Evolutionary conservation across 2,797 vertebrate species (phyloP), one percentile per base, ranked within the genome.

Genomic region (Acipenser transmontanus): DNA sequence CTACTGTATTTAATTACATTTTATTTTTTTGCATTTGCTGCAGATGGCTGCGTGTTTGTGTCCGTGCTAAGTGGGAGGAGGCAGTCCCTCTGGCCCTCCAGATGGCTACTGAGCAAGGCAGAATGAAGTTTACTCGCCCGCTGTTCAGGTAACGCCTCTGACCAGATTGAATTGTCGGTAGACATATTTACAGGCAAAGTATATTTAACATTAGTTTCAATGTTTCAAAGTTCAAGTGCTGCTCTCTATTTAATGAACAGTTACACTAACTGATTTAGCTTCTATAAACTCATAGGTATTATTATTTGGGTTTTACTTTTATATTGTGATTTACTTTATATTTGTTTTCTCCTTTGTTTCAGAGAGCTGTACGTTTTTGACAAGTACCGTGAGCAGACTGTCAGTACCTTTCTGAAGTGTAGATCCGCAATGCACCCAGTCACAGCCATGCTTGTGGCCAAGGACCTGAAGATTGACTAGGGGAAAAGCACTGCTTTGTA

Each of bases 41-140:
- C 74, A 98, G 96, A 70, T 99, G 96, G 96, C 80, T 98, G 72
- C 87, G 93, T 51, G 72, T 99, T 71, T 98, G 96, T 74, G 87
- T 98, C 62, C 90, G 82, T 63, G 91, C 92, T 8, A 86, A 70
- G 56, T 99, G 94, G 95, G 95, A 98, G 74, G 92, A 94, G 7
- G 88, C 86, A 0, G 91, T 98, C 78, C 91, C 96, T 60, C 66
- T 93, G 79, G 95, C 97, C 52, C 73, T 99, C 68, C 89, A 91
- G 80, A 98, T 99, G 97, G 96, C 93, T 1, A 95, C 92, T 0
- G 93, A 97, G 51, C 97, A 99, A 82, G 96, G 97, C 69, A 85
- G 97, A 74, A 93, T 98, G 93, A 99, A 99, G 76, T 98, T 94
- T 75, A 98, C 94, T 0, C 88, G 96, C 0, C 96, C 96, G 0